A percentile compares a stretch with the other conserved stretches of the same genome.
Evolutionary conservation across 2,113 vertebrate genomes (phyloP).

Genomic region (Istiophorus platypterus): DNA sequence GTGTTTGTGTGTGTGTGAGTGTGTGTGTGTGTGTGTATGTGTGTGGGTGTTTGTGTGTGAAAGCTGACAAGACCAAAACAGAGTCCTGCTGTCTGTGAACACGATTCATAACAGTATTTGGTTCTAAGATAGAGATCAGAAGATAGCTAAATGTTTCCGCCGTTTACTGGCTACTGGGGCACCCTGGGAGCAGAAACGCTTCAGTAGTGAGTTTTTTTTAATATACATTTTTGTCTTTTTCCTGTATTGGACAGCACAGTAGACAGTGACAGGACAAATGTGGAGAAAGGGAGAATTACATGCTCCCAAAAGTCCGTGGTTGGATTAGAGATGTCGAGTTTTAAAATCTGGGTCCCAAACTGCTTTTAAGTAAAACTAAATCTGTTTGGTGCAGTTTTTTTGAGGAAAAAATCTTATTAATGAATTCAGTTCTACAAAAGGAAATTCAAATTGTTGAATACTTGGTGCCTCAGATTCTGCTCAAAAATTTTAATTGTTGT

Average conservation of each 20-base stretch:
- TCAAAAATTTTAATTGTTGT: no score
- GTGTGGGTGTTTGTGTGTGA: slow-evolving; percentile 5
- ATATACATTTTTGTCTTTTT: slow-evolving; percentile 55
- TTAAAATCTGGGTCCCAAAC: neutral
- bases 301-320: neutral
- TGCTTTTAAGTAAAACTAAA: slow-evolving; percentile 9
- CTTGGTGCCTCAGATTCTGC: no score
- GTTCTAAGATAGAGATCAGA: slow-evolving; percentile 72
- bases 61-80: neutral
- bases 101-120: slow-evolving; percentile 39
- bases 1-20: no score
- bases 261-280: slow-evolving; percentile 37
- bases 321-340: neutral
- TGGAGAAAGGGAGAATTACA: neutral
- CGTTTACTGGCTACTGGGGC: slow-evolving; percentile 62
- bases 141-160: slow-evolving; percentile 76
- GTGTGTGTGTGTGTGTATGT: neutral
- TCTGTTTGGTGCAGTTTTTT: neutral
- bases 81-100: slow-evolving; percentile 30
- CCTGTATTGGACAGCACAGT: slow-evolving; percentile 27
- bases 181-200: slow-evolving; percentile 57
- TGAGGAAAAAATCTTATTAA: neutral
- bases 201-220: slow-evolving; percentile 24
- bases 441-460: neutral
- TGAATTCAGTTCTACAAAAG: neutral